A percentile compares a stretch with the other conserved stretches of the same genome.
Conservation (phyloP, 2,797 vertebrate genomes). For the Erethizon dorsatum region DNA sequence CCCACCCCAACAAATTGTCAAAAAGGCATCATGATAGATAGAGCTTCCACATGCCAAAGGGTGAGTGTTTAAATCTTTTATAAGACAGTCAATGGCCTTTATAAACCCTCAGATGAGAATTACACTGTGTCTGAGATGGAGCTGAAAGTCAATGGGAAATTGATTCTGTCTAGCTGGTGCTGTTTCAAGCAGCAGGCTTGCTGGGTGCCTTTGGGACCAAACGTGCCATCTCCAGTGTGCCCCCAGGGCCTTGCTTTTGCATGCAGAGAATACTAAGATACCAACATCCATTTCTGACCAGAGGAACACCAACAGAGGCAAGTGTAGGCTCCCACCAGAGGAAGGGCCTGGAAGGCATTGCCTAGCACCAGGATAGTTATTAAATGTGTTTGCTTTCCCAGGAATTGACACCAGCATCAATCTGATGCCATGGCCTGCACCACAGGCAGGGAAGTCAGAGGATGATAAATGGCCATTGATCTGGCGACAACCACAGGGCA, state of each 20-base stretch:
- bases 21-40: conserved; percentile 83
- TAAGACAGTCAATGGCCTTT: conserved; percentile 88
- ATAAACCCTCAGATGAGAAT: conserved; percentile 88
- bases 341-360: background rate
- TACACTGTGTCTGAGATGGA: conserved; percentile 88
- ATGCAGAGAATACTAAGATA: background rate
- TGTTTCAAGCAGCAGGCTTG: conserved; percentile 83
- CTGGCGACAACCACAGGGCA: background rate
- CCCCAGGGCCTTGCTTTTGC: background rate
- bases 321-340: background rate
- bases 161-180: conserved; percentile 89
- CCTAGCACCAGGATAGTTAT: background rate
- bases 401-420: conserved; percentile 34
- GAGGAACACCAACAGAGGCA: background rate
- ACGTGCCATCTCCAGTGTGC: conserved; percentile 44
- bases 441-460: background rate
- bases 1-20: conserved; percentile 81
- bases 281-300: background rate
- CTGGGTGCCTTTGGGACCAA: conserved; percentile 60
- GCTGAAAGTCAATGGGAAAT: conserved; percentile 90
- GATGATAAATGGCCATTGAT: conserved; percentile 66
- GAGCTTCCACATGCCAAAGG: conserved; percentile 80
- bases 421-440: background rate
- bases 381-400: conserved; percentile 68
- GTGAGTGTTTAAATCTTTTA: conserved; percentile 89